Conservation (phyloP, 1,140 invertebrate species). For the Drosophila novamexicana region DNA sequence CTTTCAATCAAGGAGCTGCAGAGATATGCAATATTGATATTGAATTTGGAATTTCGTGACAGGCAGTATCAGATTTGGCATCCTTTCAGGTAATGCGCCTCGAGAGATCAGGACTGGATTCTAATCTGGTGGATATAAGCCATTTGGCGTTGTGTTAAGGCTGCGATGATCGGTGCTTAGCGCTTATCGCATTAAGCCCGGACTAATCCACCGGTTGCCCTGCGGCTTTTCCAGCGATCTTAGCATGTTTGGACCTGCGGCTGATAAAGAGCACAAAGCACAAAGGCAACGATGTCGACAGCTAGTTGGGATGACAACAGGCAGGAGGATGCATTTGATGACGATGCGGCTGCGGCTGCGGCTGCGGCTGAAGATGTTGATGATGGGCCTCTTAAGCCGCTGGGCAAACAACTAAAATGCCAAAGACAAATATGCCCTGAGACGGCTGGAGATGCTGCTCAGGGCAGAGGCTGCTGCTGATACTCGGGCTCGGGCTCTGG, state of each 20-base stretch:
- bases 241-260: slow-evolving; percentile 41
- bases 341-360: background rate
- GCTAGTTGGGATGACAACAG: slow-evolving; percentile 18
- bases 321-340: slow-evolving; percentile 13
- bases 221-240: slow-evolving; percentile 20
- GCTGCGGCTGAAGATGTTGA: slow-evolving; percentile 1
- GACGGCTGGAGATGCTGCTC: slow-evolving; percentile 9
- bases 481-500: background rate
- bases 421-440: slow-evolving; percentile 62
- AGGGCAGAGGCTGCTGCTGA: background rate
- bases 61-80: too few species aligned
- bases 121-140: slow-evolving; percentile 31
- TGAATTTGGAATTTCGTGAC: too few species aligned
- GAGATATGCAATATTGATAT: too few species aligned
- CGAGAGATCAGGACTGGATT: background rate
- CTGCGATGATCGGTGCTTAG: slow-evolving; percentile 41
- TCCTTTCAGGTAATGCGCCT: too few species aligned
- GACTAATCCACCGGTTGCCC: slow-evolving; percentile 25
- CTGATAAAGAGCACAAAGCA: slow-evolving; percentile 12
- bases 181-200: slow-evolving; percentile 38
- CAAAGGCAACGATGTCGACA: slow-evolving; percentile 10
- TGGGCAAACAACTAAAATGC: slow-evolving; percentile 56
- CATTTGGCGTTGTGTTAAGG: slow-evolving; percentile 21
- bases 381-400: slow-evolving; percentile 37
- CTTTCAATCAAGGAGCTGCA: too few species aligned